Evolutionary conservation across 2,797 vertebrate species (phyloP).

Genomic region (Halcyon smyrnensis): DNA sequence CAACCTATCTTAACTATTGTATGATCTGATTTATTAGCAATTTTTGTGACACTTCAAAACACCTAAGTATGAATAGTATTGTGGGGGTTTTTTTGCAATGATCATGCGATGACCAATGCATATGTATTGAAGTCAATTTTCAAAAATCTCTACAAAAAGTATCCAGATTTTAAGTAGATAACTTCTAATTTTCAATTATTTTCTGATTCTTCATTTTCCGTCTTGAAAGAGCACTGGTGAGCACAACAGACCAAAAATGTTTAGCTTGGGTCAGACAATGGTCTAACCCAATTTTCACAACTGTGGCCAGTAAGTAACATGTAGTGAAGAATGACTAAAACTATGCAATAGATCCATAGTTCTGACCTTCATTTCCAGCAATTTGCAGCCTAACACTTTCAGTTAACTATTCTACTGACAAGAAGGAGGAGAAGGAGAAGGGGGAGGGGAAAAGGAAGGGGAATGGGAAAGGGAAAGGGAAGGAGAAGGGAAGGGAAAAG

Average conservation of each 20-base stretch:
- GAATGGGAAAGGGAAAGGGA: no score
- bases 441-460: no score
- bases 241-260: neutral
- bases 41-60: neutral
- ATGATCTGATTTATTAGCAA: neutral
- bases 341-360: neutral
- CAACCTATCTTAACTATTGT: neutral
- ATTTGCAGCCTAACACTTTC: neutral
- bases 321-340: neutral
- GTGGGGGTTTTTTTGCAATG: neutral
- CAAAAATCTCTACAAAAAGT: neutral
- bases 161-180: neutral
- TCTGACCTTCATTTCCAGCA: neutral
- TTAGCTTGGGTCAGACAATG: neutral
- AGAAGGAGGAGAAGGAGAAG: accelerated
- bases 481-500: no score
- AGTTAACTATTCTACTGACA: neutral
- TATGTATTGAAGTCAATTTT: neutral
- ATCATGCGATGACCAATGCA: neutral
- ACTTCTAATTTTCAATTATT: neutral
- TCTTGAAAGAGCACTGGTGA: neutral
- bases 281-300: neutral
- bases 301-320: neutral
- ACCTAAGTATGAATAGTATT: neutral
- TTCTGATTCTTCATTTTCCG: neutral